Evolutionary conservation across 2,797 vertebrate genomes (phyloP), one percentile per base, ranked within the genome.

Genomic region (Labeo calbasu): DNA sequence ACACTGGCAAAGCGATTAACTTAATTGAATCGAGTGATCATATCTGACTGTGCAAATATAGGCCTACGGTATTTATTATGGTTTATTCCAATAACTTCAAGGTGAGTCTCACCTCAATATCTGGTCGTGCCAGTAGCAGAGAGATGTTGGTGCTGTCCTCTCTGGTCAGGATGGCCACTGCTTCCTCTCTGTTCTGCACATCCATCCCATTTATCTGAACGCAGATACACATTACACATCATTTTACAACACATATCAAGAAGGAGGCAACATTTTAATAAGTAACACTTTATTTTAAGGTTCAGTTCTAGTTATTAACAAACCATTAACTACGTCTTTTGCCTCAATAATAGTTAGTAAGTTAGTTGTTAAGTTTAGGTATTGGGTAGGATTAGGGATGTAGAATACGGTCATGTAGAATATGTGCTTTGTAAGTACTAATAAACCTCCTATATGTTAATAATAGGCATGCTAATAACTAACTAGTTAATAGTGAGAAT

Each of bases 201-300:
- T 97, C 95, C 88, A 96, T 87, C 0, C 96, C 96, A 0, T 96
- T 97, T 71, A 97, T 96, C 96, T 97, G 85, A 68, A n/a, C 70
- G 71, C 40, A 84, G 13, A 61, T 2, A n/a, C 19, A 53, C 66
- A 59, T 75, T 11, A 17, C 7, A 13, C 2, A 77, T 15, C 51
- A 23, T n/a, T n/a, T 46, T 7, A 51, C 46, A 7, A 51, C 40
- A 61, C 21, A 17, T 14, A 43, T 43, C 4, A 43, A 36, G 32
- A 4, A 72, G 9, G 13, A 28, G 8, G 13, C 23, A 25, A 61
- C 3, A 61, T 19, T 25, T 51, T 28, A 28, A 28, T 51, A 19
- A 51, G 28, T 32, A 32, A 32, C 28, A 32, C 28, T 32, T 32
- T 32, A 32, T 32, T 32, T 32, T 32, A 32, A 32, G 28, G 28